phyloP scores from a whole-genome alignment of 2,113 vertebrate species.

The Paramisgurnus dabryanus region DNA sequence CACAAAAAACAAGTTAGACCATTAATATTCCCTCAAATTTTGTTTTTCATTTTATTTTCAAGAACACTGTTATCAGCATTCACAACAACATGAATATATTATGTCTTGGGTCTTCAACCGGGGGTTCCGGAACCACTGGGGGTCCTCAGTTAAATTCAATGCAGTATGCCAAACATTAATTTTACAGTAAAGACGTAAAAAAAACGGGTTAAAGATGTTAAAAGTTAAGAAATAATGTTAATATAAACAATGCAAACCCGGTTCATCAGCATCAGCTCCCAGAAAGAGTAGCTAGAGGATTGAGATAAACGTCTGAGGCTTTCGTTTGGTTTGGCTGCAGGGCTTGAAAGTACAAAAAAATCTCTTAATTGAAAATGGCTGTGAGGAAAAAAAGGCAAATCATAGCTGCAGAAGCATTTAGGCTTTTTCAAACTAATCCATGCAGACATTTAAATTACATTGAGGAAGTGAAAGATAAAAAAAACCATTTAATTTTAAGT shows the following conservation, averaged over 20 bases:
- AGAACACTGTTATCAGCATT: too few species aligned
- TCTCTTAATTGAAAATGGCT: slow-evolving; percentile 44
- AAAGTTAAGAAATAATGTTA: not conserved
- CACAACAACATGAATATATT: too few species aligned
- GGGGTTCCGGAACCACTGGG: too few species aligned
- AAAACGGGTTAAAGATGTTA: not conserved
- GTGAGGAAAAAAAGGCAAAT: slow-evolving; percentile 34
- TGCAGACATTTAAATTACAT: slow-evolving; percentile 36
- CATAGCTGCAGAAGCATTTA: slow-evolving; percentile 28
- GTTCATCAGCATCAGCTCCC: not conserved
- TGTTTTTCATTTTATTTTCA: too few species aligned
- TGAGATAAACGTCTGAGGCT: slow-evolving; percentile 18
- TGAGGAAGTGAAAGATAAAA: not conserved
- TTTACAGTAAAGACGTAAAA: not conserved
- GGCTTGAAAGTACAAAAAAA: slow-evolving; percentile 37
- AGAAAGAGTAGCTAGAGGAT: slow-evolving; percentile 4
- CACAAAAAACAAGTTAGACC: too few species aligned
- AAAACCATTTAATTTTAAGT: slow-evolving; percentile 19
- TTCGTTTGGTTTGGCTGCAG: slow-evolving; percentile 46
- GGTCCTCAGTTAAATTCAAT: too few species aligned
- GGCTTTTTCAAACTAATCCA: slow-evolving; percentile 50
- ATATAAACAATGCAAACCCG: not conserved
- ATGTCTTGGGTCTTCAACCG: too few species aligned
- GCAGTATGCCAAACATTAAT: too few species aligned
- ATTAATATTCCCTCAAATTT: too few species aligned